Percentiles rank a stretch among this genome's conserved stretches.
phyloP scores from a whole-genome alignment of 2,888 invertebrate species.

The Terebella lapidaria region DNA sequence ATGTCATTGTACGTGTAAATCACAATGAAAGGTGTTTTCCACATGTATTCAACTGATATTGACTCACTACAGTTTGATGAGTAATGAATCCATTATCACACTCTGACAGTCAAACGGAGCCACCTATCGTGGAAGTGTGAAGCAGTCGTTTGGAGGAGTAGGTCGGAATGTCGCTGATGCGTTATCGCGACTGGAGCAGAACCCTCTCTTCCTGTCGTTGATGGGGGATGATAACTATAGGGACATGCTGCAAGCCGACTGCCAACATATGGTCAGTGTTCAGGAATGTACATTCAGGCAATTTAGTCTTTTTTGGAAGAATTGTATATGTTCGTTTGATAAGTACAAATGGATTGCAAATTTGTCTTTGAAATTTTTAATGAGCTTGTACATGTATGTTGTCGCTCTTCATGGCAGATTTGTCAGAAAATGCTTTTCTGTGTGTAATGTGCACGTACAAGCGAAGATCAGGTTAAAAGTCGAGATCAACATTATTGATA shows the following conservation, averaged over 20 bases:
- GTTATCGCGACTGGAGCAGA: slow-evolving; percentile 67
- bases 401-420: too few relatives aligned
- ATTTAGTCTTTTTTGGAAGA: neutral
- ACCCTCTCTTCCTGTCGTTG: slow-evolving; percentile 66
- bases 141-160: slow-evolving; percentile 70
- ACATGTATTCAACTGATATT: too few relatives aligned
- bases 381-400: too few relatives aligned
- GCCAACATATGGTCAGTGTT: neutral
- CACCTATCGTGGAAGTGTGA: slow-evolving; percentile 39
- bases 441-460: neutral
- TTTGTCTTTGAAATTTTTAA: too few relatives aligned
- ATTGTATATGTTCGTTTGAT: too few relatives aligned
- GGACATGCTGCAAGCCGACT: neutral
- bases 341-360: too few relatives aligned
- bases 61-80: too few relatives aligned
- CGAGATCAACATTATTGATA: neutral
- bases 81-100: neutral
- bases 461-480: neutral
- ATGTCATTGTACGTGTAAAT: neutral
- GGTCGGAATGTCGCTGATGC: slow-evolving; percentile 88
- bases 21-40: too few relatives aligned
- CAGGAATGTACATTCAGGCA: neutral
- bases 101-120: slow-evolving; percentile 37
- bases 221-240: slow-evolving; percentile 65
- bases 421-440: too few relatives aligned